Base-by-base conservation (phyloP, 2,113 vertebrate genomes). In the Heloderma charlesbogerti region DNA sequence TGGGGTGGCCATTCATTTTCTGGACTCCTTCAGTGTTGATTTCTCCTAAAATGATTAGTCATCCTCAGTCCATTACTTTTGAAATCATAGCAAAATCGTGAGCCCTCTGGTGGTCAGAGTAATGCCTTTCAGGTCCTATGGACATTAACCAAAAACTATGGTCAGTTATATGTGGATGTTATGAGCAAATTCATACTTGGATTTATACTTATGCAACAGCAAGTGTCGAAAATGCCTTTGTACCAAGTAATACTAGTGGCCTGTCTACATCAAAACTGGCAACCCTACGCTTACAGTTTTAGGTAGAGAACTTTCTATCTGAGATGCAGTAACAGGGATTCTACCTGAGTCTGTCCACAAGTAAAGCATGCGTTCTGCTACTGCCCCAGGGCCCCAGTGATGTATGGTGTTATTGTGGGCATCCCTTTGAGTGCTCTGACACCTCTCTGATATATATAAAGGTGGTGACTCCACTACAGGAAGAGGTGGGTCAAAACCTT, bases 61-160 rank as follows among this genome's bases (percentile, higher is more conserved):
- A 34, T 15, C 3, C 0, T 34, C 0, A 0, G 9, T 7, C 2
- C 83, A 88, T 34, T 91, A 84, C 29, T 89, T 95, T 54, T 86
- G 31, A 90, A 27, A 84, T 91, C 69, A 40, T 13, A 54, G 89
- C 31, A 93, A 94, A 88, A 81, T 60, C 22, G 2, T 84, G 69
- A 93, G 45, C 7, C 18, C 74, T 82, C 45, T 20, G 0, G 40
- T 93, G 86, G 43, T 0, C 91, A 54, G 79, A 79, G 89, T 88
- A 91, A 81, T 43, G 83, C 1, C 18, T 51, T 80, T 37, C 63
- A 91, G 79, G 85, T 83, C 43, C 12, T 8, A 31, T 1, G 22
- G 22, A 25, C 66, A 81, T 45, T 57, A 29, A 75, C 60, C 6
- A 80, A 71, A 66, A 48, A 5, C 0, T 2, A n/a, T 79, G 60